Base-by-base conservation (phyloP, 2,113 vertebrate genomes). In the Leucopternis melanops region DNA sequence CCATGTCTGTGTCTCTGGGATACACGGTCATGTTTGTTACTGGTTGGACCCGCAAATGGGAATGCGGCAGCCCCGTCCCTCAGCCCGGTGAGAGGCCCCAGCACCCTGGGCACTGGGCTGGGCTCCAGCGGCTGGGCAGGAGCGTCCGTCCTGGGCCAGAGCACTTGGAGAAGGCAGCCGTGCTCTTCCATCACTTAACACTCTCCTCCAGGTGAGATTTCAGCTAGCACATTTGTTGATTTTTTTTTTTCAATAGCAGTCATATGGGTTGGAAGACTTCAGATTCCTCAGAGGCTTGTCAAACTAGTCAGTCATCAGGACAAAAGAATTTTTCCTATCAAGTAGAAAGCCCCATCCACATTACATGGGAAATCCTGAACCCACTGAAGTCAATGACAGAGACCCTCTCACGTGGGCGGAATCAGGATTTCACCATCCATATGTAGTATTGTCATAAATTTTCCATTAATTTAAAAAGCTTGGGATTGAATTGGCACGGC, bases 341-440 rank as follows among this genome's bases (percentile, higher is more conserved):
- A 79, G 81, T 26, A 70, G 18, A 72, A 92, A 94, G 15, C 13
- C 15, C 5, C 5, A n/a, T 38, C 10, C 15, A 36, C 25, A 50
- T 29, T 77, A 27, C 5, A 2, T 47, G 13, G n/a, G 31, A 81
- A 91, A 74, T 47, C 20, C 44, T 25, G 21, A 47, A 12, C 6
- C 6, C 8, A 29, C 18, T 55, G 17, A 87, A 73, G 25, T 61
- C 29, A 50, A 13, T 29, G 27, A 55, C 11, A 86, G 19, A 49
- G 8, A 52, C 77, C 5, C 1, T 54, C 5, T 71, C 8, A 67
- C 3, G 4, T 17, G 3, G 2, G 8, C 5, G 4, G 26, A 92
- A 55, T 13, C 27, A 49, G 45, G 19, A 49, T 52, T 94, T 73
- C 50, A 36, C 8, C 17, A 16, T 34, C 44, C 13, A 17, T 47